These are phyloP conservation scores for Mystacornis crossleyi DNA, from an alignment of 2,113 vertebrate genomes.

Conservation along the genomic window DNA sequence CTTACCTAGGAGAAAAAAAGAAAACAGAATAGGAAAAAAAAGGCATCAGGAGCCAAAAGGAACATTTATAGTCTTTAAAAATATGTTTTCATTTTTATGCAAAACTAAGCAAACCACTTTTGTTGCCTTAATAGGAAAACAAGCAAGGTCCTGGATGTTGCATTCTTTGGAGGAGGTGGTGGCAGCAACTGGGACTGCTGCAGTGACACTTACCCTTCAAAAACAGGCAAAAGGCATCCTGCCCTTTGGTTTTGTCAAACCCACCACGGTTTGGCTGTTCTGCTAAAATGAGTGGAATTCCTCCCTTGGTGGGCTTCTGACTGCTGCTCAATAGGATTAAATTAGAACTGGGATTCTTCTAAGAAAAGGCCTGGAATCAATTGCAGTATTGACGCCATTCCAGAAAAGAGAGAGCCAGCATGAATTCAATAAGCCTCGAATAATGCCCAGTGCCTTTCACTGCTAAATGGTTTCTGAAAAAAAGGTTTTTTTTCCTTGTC, in stretches of 20 bases:
- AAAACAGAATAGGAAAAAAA: rapidly evolving
- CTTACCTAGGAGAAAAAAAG: background rate
- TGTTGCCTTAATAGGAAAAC: background rate
- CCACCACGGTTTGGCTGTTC: background rate
- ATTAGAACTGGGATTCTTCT: conserved; percentile 31
- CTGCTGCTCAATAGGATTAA: conserved; percentile 11
- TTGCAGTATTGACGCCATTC: background rate
- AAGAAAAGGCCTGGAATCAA: conserved; percentile 16
- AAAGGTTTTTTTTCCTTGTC: background rate
- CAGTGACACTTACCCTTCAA: background rate
- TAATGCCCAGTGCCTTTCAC: background rate
- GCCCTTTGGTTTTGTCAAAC: background rate
- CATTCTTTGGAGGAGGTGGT: background rate
- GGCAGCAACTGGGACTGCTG: background rate
- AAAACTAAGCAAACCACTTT: background rate
- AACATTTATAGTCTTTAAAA: background rate
- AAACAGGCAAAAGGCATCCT: background rate
- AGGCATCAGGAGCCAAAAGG: background rate
- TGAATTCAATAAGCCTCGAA: background rate
- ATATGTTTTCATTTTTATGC: background rate
- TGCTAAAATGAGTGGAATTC: background rate
- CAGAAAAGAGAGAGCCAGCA: background rate
- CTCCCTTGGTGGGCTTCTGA: background rate
- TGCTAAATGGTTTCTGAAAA: background rate
- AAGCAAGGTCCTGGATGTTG: background rate